Conservation (phyloP, 2,888 invertebrate genomes). For the Pseudococcus jackbeardsleyi region DNA sequence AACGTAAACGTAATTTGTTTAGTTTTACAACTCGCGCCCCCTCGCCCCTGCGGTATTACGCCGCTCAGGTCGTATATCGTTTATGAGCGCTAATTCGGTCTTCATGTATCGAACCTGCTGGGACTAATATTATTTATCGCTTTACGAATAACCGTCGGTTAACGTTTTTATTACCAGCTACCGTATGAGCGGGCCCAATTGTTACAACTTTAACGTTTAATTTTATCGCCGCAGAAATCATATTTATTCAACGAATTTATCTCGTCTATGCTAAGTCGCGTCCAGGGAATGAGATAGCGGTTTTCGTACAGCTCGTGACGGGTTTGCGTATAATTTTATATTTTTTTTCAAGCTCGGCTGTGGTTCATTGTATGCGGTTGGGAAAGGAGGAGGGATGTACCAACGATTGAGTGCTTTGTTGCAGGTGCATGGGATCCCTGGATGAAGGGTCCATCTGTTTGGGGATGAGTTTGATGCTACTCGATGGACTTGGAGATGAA, state of each 20-base stretch:
- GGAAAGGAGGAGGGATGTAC: no score
- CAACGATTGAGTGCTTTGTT: no score
- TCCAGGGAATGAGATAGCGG: constrained; percentile 3
- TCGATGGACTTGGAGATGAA: no score
- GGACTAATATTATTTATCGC: constrained; percentile 50
- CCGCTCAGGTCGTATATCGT: constrained; percentile 36
- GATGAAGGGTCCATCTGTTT: no score
- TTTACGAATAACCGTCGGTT: constrained; percentile 45
- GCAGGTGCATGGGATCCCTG: no score
- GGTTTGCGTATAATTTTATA: no score
- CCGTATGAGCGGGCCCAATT: background rate
- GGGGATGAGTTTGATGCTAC: no score
- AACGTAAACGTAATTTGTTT: constrained; percentile 42
- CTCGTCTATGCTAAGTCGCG: background rate
- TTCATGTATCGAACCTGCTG: constrained; percentile 50
- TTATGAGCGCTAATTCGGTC: constrained; percentile 48
- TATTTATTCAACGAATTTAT: constrained; percentile 37
- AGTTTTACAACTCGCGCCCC: constrained; percentile 3
- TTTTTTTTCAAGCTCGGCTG: no score
- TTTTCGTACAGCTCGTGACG: background rate
- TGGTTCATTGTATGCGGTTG: no score
- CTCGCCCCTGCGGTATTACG: background rate
- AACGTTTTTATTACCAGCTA: constrained; percentile 42
- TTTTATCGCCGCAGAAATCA: constrained; percentile 44
- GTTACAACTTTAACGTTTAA: constrained; percentile 25